Evolutionary conservation across 2,797 vertebrate genomes (phyloP).

Genomic region (Crypturellus tataupa): DNA sequence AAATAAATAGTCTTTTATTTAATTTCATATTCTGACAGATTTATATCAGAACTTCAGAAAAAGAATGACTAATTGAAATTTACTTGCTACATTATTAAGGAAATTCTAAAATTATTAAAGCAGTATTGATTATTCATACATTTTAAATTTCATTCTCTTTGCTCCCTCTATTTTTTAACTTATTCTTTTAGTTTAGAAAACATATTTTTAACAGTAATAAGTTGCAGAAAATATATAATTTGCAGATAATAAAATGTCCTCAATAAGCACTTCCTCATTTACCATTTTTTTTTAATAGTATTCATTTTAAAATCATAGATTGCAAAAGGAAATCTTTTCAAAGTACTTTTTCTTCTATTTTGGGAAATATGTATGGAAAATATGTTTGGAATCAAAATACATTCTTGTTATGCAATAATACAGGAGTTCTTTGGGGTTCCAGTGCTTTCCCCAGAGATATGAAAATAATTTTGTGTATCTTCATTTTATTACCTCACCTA

Average conservation of each 20-base stretch:
- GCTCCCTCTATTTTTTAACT: background rate
- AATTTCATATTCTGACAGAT: background rate
- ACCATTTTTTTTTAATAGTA: background rate
- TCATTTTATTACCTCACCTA: slow-evolving; percentile 30
- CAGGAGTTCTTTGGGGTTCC: background rate
- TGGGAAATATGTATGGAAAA: background rate
- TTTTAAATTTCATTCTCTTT: background rate
- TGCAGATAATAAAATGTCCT: background rate
- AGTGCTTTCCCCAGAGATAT: background rate
- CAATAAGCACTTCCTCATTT: background rate
- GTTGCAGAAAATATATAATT: background rate
- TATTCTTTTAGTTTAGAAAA: background rate
- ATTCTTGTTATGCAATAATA: background rate
- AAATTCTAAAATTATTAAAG: background rate
- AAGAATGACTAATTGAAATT: background rate
- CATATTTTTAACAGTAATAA: background rate
- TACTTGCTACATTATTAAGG: background rate
- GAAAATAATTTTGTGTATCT: background rate
- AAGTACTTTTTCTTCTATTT: background rate
- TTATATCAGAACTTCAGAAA: background rate
- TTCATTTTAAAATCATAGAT: background rate
- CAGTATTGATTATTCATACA: background rate
- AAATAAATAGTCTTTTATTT: background rate
- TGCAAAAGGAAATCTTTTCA: background rate
- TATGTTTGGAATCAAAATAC: background rate